phyloP scores from a whole-genome alignment of 2,113 vertebrate species.

The human (Homo sapiens) region GRCh38 chr6:50872001-50872500 shows the following conservation, averaged over 20 bases:
- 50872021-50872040: too few species aligned
- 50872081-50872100: too few species aligned
- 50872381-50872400: neutral
- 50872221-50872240: neutral
- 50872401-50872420: neutral
- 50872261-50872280: neutral
- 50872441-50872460: neutral
- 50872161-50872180: neutral
- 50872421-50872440: neutral
- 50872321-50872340: neutral
- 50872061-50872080: too few species aligned
- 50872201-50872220: slow-evolving; percentile 14
- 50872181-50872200: neutral
- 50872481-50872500: slow-evolving; percentile 35
- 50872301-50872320: neutral
- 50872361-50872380: neutral
- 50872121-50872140: neutral
- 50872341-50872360: neutral
- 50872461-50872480: neutral
- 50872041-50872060: too few species aligned
- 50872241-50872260: neutral
- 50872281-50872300: neutral
- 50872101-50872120: too few species aligned
- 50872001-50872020: neutral
- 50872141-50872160: neutral